phyloP scores from a whole-genome alignment of 2,888 invertebrate genomes.

The Drepana falcataria region DNA sequence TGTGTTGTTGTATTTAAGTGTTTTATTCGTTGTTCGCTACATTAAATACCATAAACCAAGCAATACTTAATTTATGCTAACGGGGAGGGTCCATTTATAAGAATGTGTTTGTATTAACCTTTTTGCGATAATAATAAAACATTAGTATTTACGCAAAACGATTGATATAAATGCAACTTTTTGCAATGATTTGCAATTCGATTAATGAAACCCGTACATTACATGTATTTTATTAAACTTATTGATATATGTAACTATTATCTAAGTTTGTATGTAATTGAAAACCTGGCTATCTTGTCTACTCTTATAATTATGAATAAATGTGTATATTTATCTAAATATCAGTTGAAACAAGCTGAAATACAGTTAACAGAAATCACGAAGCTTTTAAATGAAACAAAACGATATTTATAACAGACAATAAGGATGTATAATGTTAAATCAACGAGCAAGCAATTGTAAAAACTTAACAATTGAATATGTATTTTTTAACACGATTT shows the following conservation, averaged over 20 bases:
- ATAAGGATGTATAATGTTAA: constrained; percentile 73
- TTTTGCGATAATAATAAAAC: constrained; percentile 1
- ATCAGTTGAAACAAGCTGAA: constrained; percentile 56
- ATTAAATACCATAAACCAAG: constrained; percentile 45
- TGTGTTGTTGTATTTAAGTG: constrained; percentile 63
- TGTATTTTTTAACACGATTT: not conserved
- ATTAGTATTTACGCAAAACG: too few species aligned
- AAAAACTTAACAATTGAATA: constrained; percentile 67
- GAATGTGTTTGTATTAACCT: constrained; percentile 17
- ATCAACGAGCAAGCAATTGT: constrained; percentile 69
- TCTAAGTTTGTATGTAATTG: constrained; percentile 60
- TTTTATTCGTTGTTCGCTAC: constrained; percentile 74
- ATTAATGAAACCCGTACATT: constrained; percentile 54
- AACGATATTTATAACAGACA: constrained; percentile 57
- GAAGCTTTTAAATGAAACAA: constrained; percentile 48
- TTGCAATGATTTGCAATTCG: constrained; percentile 16
- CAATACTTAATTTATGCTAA: constrained; percentile 40
- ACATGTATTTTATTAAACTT: constrained; percentile 74
- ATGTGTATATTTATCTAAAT: constrained; percentile 74
- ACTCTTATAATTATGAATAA: constrained; percentile 68
- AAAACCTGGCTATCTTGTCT: constrained; percentile 79
- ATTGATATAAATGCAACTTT: constrained; percentile 28
- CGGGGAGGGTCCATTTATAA: constrained; percentile 46
- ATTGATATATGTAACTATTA: constrained; percentile 54
- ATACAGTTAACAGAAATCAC: constrained; percentile 54